Evolutionary conservation across 37 sponge, comb jelly and placozoan species (phyloP).

Genomic region (Eunapius fragilis): DNA sequence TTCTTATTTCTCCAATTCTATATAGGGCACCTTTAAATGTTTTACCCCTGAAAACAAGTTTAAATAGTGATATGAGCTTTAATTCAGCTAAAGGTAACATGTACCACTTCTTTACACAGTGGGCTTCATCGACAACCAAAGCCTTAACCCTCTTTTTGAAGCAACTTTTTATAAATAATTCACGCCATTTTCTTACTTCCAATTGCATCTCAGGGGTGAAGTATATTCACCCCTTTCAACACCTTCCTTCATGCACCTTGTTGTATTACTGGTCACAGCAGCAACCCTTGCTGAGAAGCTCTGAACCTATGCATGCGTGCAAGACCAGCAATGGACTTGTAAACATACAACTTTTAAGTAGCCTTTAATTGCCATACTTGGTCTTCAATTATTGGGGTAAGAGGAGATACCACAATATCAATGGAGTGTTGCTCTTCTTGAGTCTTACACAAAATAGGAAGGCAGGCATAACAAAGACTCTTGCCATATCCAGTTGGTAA

Average conservation of each 20-base stretch:
- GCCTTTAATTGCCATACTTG: background rate
- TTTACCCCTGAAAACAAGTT: too few relatives aligned
- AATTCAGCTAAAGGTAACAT: background rate
- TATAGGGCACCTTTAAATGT: too few relatives aligned
- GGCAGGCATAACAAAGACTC: background rate
- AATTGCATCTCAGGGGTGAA: background rate
- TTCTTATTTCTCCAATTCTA: background rate
- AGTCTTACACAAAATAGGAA: background rate
- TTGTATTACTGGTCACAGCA: background rate
- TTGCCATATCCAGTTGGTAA: background rate
- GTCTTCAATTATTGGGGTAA: background rate
- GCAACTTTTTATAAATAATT: background rate
- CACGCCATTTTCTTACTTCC: background rate
- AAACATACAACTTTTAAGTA: background rate
- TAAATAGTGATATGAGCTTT: too few relatives aligned
- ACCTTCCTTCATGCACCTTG: background rate
- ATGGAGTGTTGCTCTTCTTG: background rate
- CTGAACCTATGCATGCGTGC: background rate
- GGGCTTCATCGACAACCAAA: conserved; percentile 57
- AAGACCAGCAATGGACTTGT: background rate
- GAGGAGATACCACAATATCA: background rate
- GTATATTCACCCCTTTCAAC: background rate
- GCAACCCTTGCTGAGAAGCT: background rate
- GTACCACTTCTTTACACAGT: conserved; percentile 52
- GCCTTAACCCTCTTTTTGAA: background rate